A percentile compares a stretch with the other conserved stretches of the same genome.
Evolutionary conservation across 2,888 invertebrate species (phyloP).

Genomic region (Hyles lineata): DNA sequence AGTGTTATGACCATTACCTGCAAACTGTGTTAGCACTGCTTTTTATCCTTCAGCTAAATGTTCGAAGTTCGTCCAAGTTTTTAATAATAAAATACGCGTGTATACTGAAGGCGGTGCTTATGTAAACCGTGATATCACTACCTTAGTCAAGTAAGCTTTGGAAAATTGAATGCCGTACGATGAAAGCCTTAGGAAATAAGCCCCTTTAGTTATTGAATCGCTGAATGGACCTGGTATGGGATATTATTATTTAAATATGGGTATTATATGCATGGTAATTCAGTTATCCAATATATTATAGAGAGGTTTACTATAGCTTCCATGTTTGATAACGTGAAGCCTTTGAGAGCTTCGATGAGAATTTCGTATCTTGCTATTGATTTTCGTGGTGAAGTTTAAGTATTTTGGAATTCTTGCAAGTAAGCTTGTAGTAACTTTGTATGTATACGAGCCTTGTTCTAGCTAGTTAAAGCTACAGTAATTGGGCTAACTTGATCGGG

Average conservation of each 20-base stretch:
- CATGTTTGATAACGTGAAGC: too few relatives aligned
- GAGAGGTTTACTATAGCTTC: too few relatives aligned
- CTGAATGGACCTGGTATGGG: not conserved
- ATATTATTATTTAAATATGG: not conserved
- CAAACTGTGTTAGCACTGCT: slow-evolving; percentile 31
- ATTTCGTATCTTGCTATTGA: too few relatives aligned
- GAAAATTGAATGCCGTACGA: slow-evolving; percentile 20
- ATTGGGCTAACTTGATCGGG: too few relatives aligned
- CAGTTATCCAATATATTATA: too few relatives aligned
- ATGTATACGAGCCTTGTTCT: too few relatives aligned
- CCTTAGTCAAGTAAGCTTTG: slow-evolving; percentile 2
- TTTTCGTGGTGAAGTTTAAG: too few relatives aligned
- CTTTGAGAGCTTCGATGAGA: too few relatives aligned
- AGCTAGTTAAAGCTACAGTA: too few relatives aligned
- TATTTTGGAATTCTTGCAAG: too few relatives aligned
- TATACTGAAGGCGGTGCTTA: not conserved
- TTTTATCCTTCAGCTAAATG: slow-evolving; percentile 15
- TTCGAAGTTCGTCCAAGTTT: not conserved
- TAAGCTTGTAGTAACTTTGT: too few relatives aligned
- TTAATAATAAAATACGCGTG: slow-evolving; percentile 8
- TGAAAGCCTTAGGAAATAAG: slow-evolving; percentile 21
- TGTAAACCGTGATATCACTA: slow-evolving; percentile 13
- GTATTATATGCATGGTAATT: not conserved
- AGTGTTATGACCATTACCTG: slow-evolving; percentile 72
- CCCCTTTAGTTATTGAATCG: slow-evolving; percentile 2